A percentile compares a stretch with the other conserved stretches of the same genome.
Evolutionary conservation across 2,113 vertebrate species (phyloP).

Genomic region (Aplodontia rufa): DNA sequence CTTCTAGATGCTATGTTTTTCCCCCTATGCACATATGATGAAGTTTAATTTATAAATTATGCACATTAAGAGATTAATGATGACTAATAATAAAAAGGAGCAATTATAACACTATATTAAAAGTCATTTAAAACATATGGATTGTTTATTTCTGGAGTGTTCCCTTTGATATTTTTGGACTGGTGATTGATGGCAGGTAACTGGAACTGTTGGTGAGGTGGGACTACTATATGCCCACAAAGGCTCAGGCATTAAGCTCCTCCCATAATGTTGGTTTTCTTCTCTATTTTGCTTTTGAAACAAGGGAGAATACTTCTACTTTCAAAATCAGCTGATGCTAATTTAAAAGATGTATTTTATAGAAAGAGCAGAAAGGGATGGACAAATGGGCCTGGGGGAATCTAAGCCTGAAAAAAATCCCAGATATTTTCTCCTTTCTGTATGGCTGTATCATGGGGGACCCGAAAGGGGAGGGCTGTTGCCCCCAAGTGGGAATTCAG

Average conservation of each 20-base stretch:
- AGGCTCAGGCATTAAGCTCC: neutral
- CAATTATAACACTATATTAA: neutral
- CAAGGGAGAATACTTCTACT: neutral
- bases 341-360: constrained; percentile 19
- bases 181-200: neutral
- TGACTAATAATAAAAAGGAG: neutral
- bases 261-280: neutral
- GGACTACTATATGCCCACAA: neutral
- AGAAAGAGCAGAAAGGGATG: neutral
- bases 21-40: neutral
- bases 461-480: neutral
- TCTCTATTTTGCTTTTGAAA: neutral
- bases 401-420: neutral
- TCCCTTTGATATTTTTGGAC: neutral
- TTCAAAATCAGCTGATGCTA: constrained; percentile 6
- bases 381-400: neutral
- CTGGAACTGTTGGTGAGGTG: neutral
- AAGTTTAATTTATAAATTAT: neutral
- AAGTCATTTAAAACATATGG: neutral
- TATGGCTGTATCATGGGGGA: neutral
- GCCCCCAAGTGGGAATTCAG: neutral
- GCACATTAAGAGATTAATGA: neutral
- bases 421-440: neutral
- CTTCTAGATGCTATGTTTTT: neutral
- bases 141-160: neutral